Conservation (phyloP, 2,888 invertebrate genomes). For the Entomobrya proxima region DNA sequence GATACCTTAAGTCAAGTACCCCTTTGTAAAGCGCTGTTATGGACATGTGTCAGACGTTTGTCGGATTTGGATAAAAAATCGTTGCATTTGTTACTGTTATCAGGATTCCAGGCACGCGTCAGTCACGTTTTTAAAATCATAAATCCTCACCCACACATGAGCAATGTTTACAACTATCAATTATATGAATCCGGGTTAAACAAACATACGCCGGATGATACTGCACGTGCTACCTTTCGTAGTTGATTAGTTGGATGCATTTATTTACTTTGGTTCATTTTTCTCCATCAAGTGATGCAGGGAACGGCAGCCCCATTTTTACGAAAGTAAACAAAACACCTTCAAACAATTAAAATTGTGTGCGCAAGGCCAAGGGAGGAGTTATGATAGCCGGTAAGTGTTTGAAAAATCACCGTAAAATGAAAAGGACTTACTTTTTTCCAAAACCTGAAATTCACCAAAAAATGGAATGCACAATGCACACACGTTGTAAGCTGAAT, state of each 20-base stretch:
- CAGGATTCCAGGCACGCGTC: no score
- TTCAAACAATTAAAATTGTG: no score
- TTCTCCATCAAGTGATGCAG: not conserved
- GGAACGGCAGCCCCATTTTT: not conserved
- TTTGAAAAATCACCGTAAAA: no score
- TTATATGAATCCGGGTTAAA: conserved; percentile 32
- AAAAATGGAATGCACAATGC: not conserved
- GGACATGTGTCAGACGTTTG: not conserved
- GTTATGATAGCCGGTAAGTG: no score
- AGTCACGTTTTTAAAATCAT: conserved; percentile 57
- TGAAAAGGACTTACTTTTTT: not conserved
- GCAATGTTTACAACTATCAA: conserved; percentile 48
- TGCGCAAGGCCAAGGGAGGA: no score
- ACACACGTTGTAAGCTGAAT: not conserved
- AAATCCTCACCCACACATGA: not conserved
- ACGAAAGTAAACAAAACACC: not conserved
- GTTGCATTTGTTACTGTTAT: no score
- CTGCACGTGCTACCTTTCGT: not conserved
- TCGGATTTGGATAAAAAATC: no score
- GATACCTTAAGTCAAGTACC: conserved; percentile 28
- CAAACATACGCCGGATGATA: not conserved
- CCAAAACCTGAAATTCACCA: not conserved
- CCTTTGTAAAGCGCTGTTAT: no score
- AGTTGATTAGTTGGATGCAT: not conserved
- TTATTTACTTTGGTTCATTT: not conserved